Base-by-base conservation (phyloP, 2,797 vertebrate genomes). In the Acestrorhynchus altus region DNA sequence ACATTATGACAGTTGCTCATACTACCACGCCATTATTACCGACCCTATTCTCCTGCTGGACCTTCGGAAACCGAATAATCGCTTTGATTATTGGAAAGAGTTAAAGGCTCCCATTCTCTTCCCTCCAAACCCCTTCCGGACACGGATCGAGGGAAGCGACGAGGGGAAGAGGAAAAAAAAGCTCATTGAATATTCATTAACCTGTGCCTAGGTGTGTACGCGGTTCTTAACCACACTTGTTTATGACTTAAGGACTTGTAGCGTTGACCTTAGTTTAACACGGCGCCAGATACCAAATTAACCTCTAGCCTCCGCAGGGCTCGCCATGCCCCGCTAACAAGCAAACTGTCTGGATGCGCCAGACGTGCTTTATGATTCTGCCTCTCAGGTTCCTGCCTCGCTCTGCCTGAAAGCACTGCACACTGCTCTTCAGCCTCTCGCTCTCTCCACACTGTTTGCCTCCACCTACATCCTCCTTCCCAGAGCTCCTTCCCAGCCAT, bases 201-300 rank as follows among this genome's bases (percentile, higher is more conserved):
- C 88, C 76, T 86, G 88, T 89, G 90, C 89, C 92, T 93, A 93
- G 92, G 93, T 93, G 93, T 94, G 92, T 91, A 93, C 91, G 90
- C 88, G 90, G 90, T 89, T 93, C 92, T 92, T 91, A 92, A 92
- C 92, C 93, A 92, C 90, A 91, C 90, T 92, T 94, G 93, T 95
- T 94, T 95, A 94, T 94, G 93, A 94, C 92, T 94, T 94, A 93
- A 94, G 92, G 93, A 93, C 92, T 93, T 94, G 94, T 94, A 93
- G 89, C 88, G 88, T 88, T 94, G 94, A 94, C 93, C 93, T 93
- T 92, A 93, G 92, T 93, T 94, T 94, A 94, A 94, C 93, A 93
- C 91, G 86, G 92, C 88, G 89, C 91, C 93, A 94, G 93, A 94
- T 94, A 94, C 89, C 93, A 93, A 94, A 95, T 95, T 95, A 95